Evolutionary conservation across 2,113 vertebrate species (phyloP).

Genomic region (Thinocorus orbignyianus): DNA sequence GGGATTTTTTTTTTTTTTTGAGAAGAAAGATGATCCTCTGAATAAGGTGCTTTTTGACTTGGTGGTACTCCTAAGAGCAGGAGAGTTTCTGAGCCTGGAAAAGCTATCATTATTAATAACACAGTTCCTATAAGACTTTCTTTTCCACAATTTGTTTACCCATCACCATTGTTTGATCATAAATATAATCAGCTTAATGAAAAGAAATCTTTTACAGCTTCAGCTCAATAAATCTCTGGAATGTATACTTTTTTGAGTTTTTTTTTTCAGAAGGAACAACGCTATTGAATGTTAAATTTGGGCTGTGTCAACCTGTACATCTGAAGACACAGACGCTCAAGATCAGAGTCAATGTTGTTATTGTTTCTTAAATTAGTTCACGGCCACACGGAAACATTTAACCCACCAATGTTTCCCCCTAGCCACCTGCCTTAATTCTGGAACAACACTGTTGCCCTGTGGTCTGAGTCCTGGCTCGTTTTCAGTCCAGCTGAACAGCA

Average conservation of each 20-base stretch:
- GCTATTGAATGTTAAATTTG: background rate
- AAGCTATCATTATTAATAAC: background rate
- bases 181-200: background rate
- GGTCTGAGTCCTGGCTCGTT: background rate
- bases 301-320: background rate
- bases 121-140: background rate
- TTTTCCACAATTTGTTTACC: background rate
- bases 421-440: background rate
- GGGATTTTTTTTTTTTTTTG: background rate
- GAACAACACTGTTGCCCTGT: background rate
- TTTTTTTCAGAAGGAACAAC: accelerated
- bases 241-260: background rate
- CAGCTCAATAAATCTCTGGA: background rate
- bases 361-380: background rate
- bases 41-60: background rate
- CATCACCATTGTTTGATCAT: background rate
- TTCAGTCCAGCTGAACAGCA: background rate
- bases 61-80: background rate
- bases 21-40: background rate
- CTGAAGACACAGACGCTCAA: background rate
- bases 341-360: background rate
- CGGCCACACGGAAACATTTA: background rate
- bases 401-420: background rate
- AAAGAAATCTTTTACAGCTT: background rate
- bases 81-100: background rate